Evolutionary conservation across 1,140 invertebrate genomes (phyloP).

Genomic region (Drosophila ohnishii): DNA sequence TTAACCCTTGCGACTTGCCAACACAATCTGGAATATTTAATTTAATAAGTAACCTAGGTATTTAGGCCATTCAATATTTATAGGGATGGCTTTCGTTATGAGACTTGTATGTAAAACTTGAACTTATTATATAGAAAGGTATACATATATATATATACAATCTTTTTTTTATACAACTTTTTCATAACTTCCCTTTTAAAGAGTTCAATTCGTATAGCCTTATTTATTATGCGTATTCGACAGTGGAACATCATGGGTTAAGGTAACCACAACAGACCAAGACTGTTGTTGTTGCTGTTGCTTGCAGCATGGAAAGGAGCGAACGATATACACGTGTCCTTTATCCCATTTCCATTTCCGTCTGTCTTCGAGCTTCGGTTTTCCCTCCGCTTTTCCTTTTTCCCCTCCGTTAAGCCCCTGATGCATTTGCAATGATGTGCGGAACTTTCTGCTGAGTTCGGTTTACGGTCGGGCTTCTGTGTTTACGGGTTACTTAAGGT

Average conservation of each 20-base stretch:
- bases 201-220: background rate
- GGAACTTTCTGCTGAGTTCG: slow-evolving; percentile 33
- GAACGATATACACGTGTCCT: slow-evolving; percentile 46
- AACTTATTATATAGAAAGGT: no score
- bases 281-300: slow-evolving; percentile 42
- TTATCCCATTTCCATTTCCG: slow-evolving; percentile 47
- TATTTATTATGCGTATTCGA: slow-evolving; percentile 1
- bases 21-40: slow-evolving; percentile 10
- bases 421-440: slow-evolving; percentile 58
- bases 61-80: slow-evolving; percentile 7
- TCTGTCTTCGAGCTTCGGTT: slow-evolving; percentile 12
- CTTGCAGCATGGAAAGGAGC: slow-evolving; percentile 3
- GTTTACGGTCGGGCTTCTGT: slow-evolving; percentile 29
- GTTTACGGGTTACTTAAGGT: slow-evolving; percentile 56
- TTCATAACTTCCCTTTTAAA: background rate
- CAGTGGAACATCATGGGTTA: slow-evolving; percentile 10
- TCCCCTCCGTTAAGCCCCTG: background rate
- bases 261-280: slow-evolving; percentile 31
- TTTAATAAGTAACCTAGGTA: slow-evolving; percentile 8
- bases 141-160: no score
- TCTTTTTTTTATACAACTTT: background rate
- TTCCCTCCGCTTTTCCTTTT: background rate
- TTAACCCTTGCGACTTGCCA: slow-evolving; percentile 13
- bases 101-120: no score
- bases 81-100: background rate